phyloP scores from a whole-genome alignment of 2,113 vertebrate genomes.

The Ceyx cyanopectus region DNA sequence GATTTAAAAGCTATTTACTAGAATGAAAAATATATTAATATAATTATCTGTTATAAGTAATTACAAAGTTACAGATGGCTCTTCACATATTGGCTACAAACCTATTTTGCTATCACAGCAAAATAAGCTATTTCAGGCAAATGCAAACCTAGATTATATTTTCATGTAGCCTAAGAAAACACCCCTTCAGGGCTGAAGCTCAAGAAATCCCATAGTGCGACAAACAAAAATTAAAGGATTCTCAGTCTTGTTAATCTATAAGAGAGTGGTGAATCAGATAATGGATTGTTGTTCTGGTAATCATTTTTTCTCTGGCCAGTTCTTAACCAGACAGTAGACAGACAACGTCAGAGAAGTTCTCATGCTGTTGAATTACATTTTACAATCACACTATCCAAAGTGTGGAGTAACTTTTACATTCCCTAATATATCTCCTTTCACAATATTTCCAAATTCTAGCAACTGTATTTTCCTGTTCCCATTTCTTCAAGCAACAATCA shows the following conservation, averaged over 20 bases:
- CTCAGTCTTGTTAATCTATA: neutral
- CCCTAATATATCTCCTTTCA: neutral
- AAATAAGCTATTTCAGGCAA: neutral
- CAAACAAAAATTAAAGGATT: neutral
- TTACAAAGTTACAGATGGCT: neutral
- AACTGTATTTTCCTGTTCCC: neutral
- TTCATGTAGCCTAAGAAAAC: neutral
- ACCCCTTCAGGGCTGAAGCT: neutral
- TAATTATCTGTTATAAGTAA: neutral
- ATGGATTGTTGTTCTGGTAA: neutral
- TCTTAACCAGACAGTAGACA: neutral
- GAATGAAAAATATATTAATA: neutral
- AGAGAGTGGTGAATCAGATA: neutral
- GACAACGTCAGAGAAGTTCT: neutral
- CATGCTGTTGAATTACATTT: neutral
- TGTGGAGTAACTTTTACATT: neutral
- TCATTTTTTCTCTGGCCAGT: neutral
- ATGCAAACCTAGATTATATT: constrained; percentile 1
- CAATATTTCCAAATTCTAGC: neutral
- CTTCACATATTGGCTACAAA: neutral
- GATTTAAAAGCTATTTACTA: neutral
- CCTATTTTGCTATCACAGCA: neutral
- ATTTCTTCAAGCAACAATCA: neutral
- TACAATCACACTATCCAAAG: neutral
- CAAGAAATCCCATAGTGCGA: neutral